Base-by-base conservation (phyloP, 2,888 invertebrate genomes). In the Lucinisca nassula region DNA sequence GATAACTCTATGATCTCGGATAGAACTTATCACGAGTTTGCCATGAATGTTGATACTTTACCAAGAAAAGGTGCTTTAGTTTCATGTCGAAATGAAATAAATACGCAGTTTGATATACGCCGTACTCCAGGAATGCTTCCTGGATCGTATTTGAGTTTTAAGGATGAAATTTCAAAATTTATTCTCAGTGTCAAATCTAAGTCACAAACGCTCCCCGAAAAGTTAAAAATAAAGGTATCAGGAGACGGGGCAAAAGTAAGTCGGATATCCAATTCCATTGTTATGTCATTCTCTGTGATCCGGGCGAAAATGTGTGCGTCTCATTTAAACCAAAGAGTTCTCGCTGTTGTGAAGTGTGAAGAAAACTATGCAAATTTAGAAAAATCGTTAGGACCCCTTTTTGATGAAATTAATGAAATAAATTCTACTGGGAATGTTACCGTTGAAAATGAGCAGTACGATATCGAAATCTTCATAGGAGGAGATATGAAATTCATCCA, bases 401-500 rank as follows among this genome's bases (percentile, higher is more conserved):
- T 45, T 45, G 45, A 45, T 17, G 45, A 45, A 45, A 45, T 45
- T 17, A 45, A 45, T 45, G 45, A 8, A 17, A 8, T 45, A 17
- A 45, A 45, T 17, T 8, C 45, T 12, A 45, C 8, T 8, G 10
- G 10, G 8, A 17, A 12, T 45, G 8, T 45, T 12, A 8, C 8
- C 10, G 45, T 45, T 12, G 17, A 17, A 45, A 45, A 45, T 45
- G 45, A 12, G 8, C 10, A 45, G 8, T 8, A 12, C 8, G 17
- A 45, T 8, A 14, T 51, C 6, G 76, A 76, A 45, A 14, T 51
- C 6, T 76, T 76, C 32, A 70, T 82, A 1, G 82, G 82, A 24
- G 82, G 82, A 1, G 82, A 82, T 51, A 82, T 82, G 82, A 82
- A 82, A 35, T 82, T 82, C 27, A n/a, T 82, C 12, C 82, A 82